A percentile compares a stretch with the other conserved stretches of the same genome.
These are phyloP conservation scores for Diaperis boleti DNA, from an alignment of 2,888 invertebrate species.

Conservation along the genomic window DNA sequence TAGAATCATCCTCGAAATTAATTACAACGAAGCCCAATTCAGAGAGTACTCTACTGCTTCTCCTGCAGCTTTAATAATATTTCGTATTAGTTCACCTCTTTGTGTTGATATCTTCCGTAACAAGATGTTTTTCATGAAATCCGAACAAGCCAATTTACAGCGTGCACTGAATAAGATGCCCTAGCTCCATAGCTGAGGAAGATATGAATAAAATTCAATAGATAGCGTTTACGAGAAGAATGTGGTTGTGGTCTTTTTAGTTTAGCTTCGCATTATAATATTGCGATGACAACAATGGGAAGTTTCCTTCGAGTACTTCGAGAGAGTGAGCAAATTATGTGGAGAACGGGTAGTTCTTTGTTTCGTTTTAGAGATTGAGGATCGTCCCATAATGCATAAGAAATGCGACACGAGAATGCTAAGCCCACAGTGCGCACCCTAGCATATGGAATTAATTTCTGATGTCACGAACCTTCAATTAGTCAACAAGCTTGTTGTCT, in stretches of 20 bases:
- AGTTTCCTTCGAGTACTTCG: background rate
- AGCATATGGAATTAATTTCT: conserved; percentile 32
- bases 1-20: background rate
- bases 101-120: conserved; percentile 35
- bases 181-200: conserved; percentile 27
- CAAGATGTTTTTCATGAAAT: conserved; percentile 37
- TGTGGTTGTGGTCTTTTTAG: conserved; percentile 15
- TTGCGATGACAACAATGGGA: background rate
- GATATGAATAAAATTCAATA: conserved; percentile 32
- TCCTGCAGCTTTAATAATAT: conserved; percentile 23
- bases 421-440: conserved; percentile 28
- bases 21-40: background rate
- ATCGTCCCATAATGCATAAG: conserved; percentile 15
- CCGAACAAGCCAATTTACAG: conserved; percentile 38
- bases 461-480: conserved; percentile 41
- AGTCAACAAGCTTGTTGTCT: conserved; percentile 38
- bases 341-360: conserved; percentile 2
- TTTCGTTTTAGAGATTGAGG: conserved; percentile 5
- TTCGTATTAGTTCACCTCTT: conserved; percentile 30
- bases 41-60: background rate
- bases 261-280: conserved; percentile 18
- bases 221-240: conserved; percentile 12
- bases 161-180: conserved; percentile 26
- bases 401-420: conserved; percentile 17
- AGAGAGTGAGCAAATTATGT: background rate